Conservation (phyloP, 2,797 vertebrate species). For the Protonibea diacanthus region DNA sequence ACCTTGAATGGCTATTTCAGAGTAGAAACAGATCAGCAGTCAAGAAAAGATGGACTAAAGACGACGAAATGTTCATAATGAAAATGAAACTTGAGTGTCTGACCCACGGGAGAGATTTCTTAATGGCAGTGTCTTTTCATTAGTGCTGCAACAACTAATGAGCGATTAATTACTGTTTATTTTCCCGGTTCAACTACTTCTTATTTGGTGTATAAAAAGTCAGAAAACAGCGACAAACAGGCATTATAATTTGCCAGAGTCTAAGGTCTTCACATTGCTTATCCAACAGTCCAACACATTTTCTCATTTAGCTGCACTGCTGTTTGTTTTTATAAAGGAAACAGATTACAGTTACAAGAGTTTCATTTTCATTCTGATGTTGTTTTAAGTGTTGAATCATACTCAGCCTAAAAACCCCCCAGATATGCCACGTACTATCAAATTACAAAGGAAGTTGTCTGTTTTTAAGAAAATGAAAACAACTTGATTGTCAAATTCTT, state of each 20-base stretch:
- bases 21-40: not conserved
- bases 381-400: too few relatives aligned
- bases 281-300: too few relatives aligned
- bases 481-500: too few relatives aligned
- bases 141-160: not conserved
- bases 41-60: not conserved
- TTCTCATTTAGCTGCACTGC: too few relatives aligned
- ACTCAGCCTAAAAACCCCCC: too few relatives aligned
- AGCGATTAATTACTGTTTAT: not conserved
- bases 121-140: not conserved
- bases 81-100: not conserved
- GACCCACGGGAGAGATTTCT: not conserved
- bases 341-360: too few relatives aligned
- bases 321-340: too few relatives aligned
- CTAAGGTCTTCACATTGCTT: not conserved
- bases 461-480: not conserved
- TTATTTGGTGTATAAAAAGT: constrained; percentile 10
- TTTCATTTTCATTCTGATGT: too few relatives aligned
- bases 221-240: not conserved
- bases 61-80: not conserved
- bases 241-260: not conserved
- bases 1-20: not conserved
- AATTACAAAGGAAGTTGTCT: not conserved
- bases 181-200: not conserved
- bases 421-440: too few relatives aligned